Percentiles rank a stretch among this genome's conserved stretches.
These are phyloP conservation scores for Lucilia cuprina DNA, from an alignment of 1,140 invertebrate species.

Conservation along the genomic window DNA sequence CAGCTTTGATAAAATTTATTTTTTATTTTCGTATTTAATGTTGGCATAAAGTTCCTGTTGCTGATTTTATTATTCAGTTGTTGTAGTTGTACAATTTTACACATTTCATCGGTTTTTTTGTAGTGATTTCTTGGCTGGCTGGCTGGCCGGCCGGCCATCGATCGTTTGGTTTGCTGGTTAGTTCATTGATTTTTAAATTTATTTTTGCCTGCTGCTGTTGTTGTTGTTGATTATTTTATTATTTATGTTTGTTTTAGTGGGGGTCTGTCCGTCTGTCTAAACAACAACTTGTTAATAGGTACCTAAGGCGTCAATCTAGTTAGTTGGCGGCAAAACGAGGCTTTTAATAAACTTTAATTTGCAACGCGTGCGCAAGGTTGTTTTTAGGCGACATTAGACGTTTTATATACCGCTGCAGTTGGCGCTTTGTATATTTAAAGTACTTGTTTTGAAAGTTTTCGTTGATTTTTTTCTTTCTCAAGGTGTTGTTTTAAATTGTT, in stretches of 20 bases:
- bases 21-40: not conserved
- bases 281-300: not conserved
- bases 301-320: conserved; percentile 10
- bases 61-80: too few species aligned
- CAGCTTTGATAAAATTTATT: not conserved
- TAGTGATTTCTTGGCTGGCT: not conserved
- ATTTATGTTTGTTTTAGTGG: not conserved
- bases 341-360: conserved; percentile 12
- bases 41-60: too few species aligned
- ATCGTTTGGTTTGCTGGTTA: not conserved
- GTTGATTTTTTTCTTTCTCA: not conserved
- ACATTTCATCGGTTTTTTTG: not conserved
- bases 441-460: not conserved
- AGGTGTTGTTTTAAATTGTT: not conserved
- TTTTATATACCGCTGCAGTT: not conserved
- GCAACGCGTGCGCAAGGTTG: conserved; percentile 15
- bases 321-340: conserved; percentile 7
- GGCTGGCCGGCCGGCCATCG: not conserved
- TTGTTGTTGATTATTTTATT: not conserved
- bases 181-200: not conserved
- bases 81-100: not conserved
- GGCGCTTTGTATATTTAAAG: not conserved
- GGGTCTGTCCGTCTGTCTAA: not conserved
- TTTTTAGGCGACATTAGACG: not conserved
- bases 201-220: not conserved